Base-by-base conservation (phyloP, 2,888 invertebrate species). In the Lypha dubia region DNA sequence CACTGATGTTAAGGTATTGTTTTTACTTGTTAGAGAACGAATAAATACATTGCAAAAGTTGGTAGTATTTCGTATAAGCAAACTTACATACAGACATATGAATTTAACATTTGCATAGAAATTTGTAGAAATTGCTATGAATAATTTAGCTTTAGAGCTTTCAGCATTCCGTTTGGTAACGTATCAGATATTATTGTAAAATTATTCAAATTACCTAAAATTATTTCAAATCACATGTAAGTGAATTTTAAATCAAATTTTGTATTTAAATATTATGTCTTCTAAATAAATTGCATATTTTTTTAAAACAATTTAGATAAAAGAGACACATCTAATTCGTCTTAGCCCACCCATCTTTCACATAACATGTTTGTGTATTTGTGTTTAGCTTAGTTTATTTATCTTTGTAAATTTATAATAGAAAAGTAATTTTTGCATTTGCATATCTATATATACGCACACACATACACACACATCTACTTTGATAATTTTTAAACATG, bases 391-490 rank as follows among this genome's bases (percentile, higher is more conserved):
- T 65, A 46, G 17, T 32, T 75, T 56, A 75, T 75, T 75, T 75
- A 65, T 65, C 65, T 75, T n/a, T 65, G 44, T 46, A 75, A 44
- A 75, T 75, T 75, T 67, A 65, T 76, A 35, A 76, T 67, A 35
- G 35, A 9, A 65, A 75, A 75, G 56, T 58, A 67, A 35, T 67
- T 67, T 65, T 56, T 76, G 24, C 44, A 46, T 60, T 49, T 15
- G 24, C 46, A 46, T 20, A n/a, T n/a, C n/a, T n/a, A n/a, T n/a
- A n/a, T n/a, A n/a, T n/a, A n/a, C n/a, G n/a, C n/a, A n/a, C n/a
- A n/a, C n/a, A n/a, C n/a, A n/a, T n/a, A n/a, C n/a, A n/a, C n/a
- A n/a, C n/a, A 65, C 75, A 65, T 56, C 28, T 63, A 9, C 44
- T 44, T 56, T 15, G 49, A 49, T 68, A 60, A 38, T 51, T 77